Evolutionary conservation across 2,113 vertebrate species (phyloP).

Genomic region (Girardinichthys multiradiatus): DNA sequence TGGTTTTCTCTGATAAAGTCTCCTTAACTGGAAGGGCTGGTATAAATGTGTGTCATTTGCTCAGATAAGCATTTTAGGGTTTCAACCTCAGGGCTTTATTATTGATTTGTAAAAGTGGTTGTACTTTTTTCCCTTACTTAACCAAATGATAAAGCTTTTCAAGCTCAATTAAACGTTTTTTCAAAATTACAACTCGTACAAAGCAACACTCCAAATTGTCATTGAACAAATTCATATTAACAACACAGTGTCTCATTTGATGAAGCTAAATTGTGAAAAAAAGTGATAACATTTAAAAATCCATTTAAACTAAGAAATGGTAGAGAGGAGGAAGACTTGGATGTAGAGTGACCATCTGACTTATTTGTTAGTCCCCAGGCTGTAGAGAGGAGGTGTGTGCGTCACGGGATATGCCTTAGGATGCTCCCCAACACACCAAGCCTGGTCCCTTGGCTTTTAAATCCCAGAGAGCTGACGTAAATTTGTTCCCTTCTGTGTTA

Average conservation of each 20-base stretch:
- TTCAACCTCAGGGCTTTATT: neutral
- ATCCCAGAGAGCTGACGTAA: slow-evolving; percentile 78
- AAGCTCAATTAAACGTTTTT: neutral
- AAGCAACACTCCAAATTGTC: neutral
- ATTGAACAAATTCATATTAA: neutral
- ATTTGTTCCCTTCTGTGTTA: slow-evolving; percentile 69
- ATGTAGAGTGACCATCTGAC: slow-evolving; percentile 44
- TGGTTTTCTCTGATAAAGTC: slow-evolving; percentile 3
- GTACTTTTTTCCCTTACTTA: neutral
- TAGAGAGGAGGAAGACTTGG: slow-evolving; percentile 21
- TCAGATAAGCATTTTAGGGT: neutral
- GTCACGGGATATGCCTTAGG: slow-evolving; percentile 61
- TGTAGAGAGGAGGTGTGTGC: slow-evolving; percentile 37
- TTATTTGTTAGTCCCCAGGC: slow-evolving; percentile 55
- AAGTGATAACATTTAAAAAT: neutral
- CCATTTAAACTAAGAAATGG: slow-evolving; percentile 22
- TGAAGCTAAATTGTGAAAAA: slow-evolving; percentile 5
- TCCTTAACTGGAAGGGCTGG: neutral
- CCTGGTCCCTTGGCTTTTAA: slow-evolving; percentile 61
- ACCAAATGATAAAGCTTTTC: neutral
- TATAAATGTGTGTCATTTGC: neutral
- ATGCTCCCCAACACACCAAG: slow-evolving; percentile 40
- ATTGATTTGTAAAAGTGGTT: neutral
- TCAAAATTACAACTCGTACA: neutral
- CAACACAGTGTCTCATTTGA: neutral